Conservation (phyloP, 2,888 invertebrate genomes). For the Drosophila neotestacea region DNA sequence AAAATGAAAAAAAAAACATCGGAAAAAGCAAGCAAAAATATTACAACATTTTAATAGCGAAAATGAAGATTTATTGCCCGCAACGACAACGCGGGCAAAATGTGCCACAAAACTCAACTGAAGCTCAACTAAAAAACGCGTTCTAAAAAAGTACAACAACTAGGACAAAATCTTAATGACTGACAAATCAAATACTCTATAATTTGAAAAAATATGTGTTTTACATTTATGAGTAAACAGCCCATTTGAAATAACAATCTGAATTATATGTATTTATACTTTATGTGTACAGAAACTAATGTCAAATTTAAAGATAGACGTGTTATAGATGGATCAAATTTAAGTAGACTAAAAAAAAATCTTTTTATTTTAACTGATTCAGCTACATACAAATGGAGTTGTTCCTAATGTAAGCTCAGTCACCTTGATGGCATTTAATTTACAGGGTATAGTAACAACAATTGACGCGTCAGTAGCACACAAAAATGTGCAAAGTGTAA, state of each 20-base stretch:
- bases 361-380: too few species aligned
- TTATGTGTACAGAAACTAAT: too few species aligned
- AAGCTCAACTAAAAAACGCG: conserved; percentile 59
- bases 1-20: conserved; percentile 26
- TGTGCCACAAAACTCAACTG: conserved; percentile 54
- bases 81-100: conserved; percentile 55
- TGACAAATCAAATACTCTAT: conserved; percentile 16
- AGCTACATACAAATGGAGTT: not conserved
- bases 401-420: not conserved
- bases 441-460: conserved; percentile 35
- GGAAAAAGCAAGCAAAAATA: conserved; percentile 52
- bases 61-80: conserved; percentile 78
- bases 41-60: conserved; percentile 80
- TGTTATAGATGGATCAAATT: too few species aligned
- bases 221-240: too few species aligned
- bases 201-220: not conserved
- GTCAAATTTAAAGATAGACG: too few species aligned
- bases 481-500: conserved; percentile 75
- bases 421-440: not conserved
- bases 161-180: not conserved
- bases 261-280: too few species aligned
- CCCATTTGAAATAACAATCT: too few species aligned
- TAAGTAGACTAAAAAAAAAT: too few species aligned
- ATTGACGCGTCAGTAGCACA: conserved; percentile 42
- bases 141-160: conserved; percentile 42